These are phyloP conservation scores for Sternotherus odoratus DNA, from an alignment of 2,797 vertebrate genomes.

Conservation along the genomic window DNA sequence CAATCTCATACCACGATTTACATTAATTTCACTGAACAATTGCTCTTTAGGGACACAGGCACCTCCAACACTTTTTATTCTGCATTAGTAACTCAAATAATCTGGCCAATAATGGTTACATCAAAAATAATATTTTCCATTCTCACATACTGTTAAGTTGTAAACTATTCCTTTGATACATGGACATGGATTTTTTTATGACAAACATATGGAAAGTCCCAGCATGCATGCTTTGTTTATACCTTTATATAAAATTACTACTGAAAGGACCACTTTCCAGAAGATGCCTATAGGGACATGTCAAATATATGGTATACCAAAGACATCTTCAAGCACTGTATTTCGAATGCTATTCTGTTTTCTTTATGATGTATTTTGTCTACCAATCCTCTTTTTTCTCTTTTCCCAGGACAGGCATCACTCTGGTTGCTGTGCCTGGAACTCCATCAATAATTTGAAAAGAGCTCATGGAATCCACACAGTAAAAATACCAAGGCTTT, in stretches of 20 bases:
- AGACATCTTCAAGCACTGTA: constrained; percentile 16
- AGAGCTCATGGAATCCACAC: background rate
- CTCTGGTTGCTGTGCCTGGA: background rate
- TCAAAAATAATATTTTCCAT: constrained; percentile 77
- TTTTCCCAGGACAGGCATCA: background rate
- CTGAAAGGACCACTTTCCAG: constrained; percentile 69
- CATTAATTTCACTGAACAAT: constrained; percentile 34
- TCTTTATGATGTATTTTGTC: background rate
- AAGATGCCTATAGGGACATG: constrained; percentile 2
- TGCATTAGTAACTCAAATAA: constrained; percentile 51
- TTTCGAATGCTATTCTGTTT: background rate
- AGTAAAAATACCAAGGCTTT: background rate
- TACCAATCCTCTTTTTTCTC: background rate
- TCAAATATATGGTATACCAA: background rate
- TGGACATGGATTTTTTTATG: constrained; percentile 57
- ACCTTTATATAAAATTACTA: constrained; percentile 63
- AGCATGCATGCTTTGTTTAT: constrained; percentile 57
- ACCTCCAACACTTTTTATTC: constrained; percentile 49
- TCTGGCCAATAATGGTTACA: constrained; percentile 59
- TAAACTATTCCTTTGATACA: constrained; percentile 73
- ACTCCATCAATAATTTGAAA: background rate
- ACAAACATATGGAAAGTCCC: constrained; percentile 72
- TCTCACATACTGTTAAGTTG: constrained; percentile 67
- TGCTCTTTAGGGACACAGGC: constrained; percentile 48
- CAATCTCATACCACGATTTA: constrained; percentile 6